Evolutionary conservation across 2,888 invertebrate species (phyloP), one percentile per base, ranked within the genome.

Genomic region (Megalurothrips usitatus): DNA sequence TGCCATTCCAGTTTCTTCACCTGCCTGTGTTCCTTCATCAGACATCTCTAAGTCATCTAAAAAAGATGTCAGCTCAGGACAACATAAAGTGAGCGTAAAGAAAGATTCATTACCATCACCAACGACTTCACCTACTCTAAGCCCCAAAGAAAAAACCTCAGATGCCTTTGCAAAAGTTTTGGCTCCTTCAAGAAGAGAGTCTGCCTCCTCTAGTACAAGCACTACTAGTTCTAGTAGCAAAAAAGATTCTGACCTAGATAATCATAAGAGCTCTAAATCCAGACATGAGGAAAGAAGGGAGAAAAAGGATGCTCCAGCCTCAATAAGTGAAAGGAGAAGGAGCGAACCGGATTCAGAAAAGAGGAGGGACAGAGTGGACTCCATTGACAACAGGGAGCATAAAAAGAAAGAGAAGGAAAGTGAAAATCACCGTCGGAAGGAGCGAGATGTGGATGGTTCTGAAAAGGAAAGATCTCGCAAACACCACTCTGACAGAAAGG

Each of bases 331-430:
- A 80, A 85, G 84, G 81, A 83, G 84, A 78, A 84, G 84, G 83
- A 83, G 84, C 82, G 83, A 83, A 81, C 81, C 47, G 8, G 28
- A 81, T 79, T 81, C 83, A 80, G 83, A 84, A 81, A 84, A 84
- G 81, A 83, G 85, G 81, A 84, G 87, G 82, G 87, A 87, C 78
- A 86, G 85, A 83, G 85, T 86, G 82, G 87, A 87, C 80, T 85
- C 85, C 19, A 85, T 48, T 14, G 80, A 82, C 58, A 81, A 81
- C 80, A 81, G 81, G 79, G 82, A 82, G 47, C 80, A 82, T 79
- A 52, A 83, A 83, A 81, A 82, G 52, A 81, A 82, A 79, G 83
- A 83, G 75, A 68, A 68, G 17, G 82, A 83, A 48, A 68, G 81
- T 80, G 82, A 83, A 75, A 84, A 81, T 80, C 82, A 82, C 49